A percentile compares a stretch with the other conserved stretches of the same genome.
These are phyloP conservation scores for Bubo scandiacus DNA, from an alignment of 2,113 vertebrate species.

Conservation along the genomic window DNA sequence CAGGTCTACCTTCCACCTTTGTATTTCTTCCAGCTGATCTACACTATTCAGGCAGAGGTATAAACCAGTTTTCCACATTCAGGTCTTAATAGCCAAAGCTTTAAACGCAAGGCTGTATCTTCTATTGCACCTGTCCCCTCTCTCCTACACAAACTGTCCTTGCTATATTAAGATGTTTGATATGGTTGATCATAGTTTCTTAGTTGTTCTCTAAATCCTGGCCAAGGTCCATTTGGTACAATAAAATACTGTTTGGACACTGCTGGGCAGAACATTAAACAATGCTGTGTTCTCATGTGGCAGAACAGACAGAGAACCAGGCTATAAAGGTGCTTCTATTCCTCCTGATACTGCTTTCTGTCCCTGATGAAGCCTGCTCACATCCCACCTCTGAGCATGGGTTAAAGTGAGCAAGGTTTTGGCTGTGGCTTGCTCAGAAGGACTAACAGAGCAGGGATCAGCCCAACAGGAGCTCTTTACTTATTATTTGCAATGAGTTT, in stretches of 20 bases:
- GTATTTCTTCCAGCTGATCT: neutral
- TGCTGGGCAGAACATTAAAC: neutral
- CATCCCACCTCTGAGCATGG: neutral
- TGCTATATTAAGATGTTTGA: neutral
- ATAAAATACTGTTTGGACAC: neutral
- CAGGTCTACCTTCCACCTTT: neutral
- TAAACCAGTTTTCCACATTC: neutral
- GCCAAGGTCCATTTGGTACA: neutral
- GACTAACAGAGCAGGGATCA: neutral
- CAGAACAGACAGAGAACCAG: neutral
- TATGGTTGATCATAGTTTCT: neutral
- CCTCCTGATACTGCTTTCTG: neutral
- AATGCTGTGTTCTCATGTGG: neutral
- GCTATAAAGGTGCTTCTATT: neutral
- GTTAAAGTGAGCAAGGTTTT: neutral
- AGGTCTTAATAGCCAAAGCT: neutral
- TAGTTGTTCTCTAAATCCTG: neutral
- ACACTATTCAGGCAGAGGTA: neutral
- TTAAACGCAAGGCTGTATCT: neutral
- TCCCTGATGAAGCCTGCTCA: neutral
- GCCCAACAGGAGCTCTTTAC: neutral
- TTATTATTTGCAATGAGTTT: neutral
- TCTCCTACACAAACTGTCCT: neutral
- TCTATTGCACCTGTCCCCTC: accelerated
- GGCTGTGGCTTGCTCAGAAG: neutral